Evolutionary conservation across 2,113 vertebrate genomes (phyloP), one percentile per base, ranked within the genome.

Genomic region (Hypanus sabinus): DNA sequence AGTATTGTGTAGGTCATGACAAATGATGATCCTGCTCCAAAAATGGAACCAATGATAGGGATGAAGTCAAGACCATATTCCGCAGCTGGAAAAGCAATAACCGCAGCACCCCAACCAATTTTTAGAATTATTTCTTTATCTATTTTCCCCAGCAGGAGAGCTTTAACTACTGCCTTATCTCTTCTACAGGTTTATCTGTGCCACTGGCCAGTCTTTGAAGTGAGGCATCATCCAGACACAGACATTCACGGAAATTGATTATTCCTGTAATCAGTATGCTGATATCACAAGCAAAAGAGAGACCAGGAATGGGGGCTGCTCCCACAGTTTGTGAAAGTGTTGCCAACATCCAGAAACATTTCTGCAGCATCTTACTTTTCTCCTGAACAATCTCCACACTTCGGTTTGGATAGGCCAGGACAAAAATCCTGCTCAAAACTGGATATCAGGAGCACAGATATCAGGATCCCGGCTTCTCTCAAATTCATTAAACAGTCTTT

Each of bases 161-260:
- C 9, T 22, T 77, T 60, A 1, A 79, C 36, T 11, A 33, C 93
- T 0, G 93, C 71, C 62, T 94, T 94, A 73, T 46, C 20, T 60
- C 93, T 46, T 33, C 46, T 38, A 94, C 73, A 77, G 73, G 73
- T 94, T 94, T 94, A 73, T 57, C 57, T 36, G 55, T 73, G 30
- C 0, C 18, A 0, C 20, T 94, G 73, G 93, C 93, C 22, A 94
- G 71, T 92, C 65, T 70, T 70, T 27, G 62, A 92, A 70, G 90
- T 38, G 90, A 92, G 9, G 65, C 90, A 38, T 92, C 90, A 92
- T 92, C 90, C 33, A 73, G 65, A 38, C 33, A 33, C 90, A 92
- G n/a, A 12, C 20, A 92, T 70, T 92, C 10, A 70, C 68, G 65
- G 30, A 92, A 92, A 71, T 46, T 0, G 68, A 71, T 46, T 24